A percentile compares a stretch with the other conserved stretches of the same genome.
Evolutionary conservation across 2,888 invertebrate species (phyloP).

Genomic region (Ceratothoa steindachneri): DNA sequence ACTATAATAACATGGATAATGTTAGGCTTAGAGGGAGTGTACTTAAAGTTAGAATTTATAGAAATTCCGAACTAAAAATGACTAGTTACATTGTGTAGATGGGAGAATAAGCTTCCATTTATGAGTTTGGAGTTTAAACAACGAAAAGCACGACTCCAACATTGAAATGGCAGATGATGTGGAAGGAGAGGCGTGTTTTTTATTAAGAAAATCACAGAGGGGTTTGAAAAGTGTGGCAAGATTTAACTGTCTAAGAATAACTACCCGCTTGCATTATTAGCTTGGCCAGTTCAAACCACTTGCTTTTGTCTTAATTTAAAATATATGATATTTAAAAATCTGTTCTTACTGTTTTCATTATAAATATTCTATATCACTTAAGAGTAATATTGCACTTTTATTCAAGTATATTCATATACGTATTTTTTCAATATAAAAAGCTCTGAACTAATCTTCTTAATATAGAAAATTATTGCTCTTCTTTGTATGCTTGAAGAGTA

Average conservation of each 20-base stretch:
- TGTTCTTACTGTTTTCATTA: slow-evolving; percentile 1
- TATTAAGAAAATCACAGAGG: slow-evolving; percentile 1
- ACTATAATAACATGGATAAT: background rate
- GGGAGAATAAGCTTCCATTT: too few relatives aligned
- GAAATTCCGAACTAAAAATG: too few relatives aligned
- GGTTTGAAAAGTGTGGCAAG: background rate
- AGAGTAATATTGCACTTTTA: slow-evolving; percentile 6
- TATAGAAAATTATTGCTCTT: slow-evolving; percentile 12
- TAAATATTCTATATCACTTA: background rate
- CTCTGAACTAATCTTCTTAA: background rate
- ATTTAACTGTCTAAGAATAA: background rate
- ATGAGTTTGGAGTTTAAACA: too few relatives aligned
- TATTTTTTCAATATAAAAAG: slow-evolving; percentile 9
- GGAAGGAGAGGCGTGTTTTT: background rate
- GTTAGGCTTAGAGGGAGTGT: background rate
- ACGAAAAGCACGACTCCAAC: background rate
- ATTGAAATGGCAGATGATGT: background rate
- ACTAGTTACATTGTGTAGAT: too few relatives aligned
- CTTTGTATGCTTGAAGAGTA: slow-evolving; percentile 13
- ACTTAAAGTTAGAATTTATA: too few relatives aligned
- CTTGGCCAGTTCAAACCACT: background rate
- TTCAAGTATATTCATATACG: background rate
- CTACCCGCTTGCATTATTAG: slow-evolving; percentile 11
- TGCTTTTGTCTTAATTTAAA: background rate
- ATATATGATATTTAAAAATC: background rate